A percentile compares a stretch with the other conserved stretches of the same genome.
These are phyloP conservation scores for Patella ulyssiponensis DNA, from an alignment of 2,888 invertebrate species.

Conservation along the genomic window DNA sequence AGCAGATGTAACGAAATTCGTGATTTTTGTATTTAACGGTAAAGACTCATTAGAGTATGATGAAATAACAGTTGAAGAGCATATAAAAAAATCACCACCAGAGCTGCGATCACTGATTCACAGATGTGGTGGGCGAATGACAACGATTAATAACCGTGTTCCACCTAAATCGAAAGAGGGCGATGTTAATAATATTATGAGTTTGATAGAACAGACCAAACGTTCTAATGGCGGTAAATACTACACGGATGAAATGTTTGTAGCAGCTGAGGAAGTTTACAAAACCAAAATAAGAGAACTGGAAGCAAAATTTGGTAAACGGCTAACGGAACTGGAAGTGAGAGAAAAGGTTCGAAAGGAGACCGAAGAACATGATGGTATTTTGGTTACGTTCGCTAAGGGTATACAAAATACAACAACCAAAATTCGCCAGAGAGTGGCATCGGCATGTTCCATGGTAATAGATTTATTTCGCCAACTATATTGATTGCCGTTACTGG, in stretches of 20 bases:
- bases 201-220: constrained; percentile 19
- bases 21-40: constrained; percentile 32
- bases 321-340: background rate
- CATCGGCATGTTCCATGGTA: no score
- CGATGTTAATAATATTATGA: constrained; percentile 23
- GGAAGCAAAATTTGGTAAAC: constrained; percentile 8
- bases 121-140: constrained; percentile 21
- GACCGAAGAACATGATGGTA: no score
- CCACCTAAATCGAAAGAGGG: constrained; percentile 5
- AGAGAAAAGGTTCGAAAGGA: constrained; percentile 21
- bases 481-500: no score
- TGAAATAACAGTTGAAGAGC: constrained; percentile 25
- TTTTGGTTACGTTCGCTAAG: no score
- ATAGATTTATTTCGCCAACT: no score
- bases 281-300: background rate
- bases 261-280: constrained; percentile 25
- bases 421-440: no score
- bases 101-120: constrained; percentile 19
- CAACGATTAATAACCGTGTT: constrained; percentile 22
- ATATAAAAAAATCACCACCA: constrained; percentile 24
- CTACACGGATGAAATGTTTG: constrained; percentile 37
- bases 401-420: no score
- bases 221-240: constrained; percentile 24
- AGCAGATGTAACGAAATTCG: constrained; percentile 21
- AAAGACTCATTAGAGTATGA: constrained; percentile 31